phyloP scores from a whole-genome alignment of 92 coral and sea anemone genomes.

The Paragorgia papillata region DNA sequence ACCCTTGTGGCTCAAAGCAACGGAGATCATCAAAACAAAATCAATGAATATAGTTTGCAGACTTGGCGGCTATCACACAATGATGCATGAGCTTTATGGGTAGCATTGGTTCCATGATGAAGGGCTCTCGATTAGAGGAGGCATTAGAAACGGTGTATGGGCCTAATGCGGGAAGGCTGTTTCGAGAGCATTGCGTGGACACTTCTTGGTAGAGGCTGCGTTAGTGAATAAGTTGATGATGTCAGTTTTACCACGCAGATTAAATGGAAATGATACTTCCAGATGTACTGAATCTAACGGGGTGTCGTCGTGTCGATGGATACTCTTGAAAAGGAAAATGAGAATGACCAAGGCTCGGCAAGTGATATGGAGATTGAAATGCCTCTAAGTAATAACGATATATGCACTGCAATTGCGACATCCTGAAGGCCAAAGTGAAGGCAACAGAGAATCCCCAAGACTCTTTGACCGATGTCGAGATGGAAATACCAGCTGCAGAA shows the following conservation, averaged over 20 bases:
- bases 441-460: too few relatives aligned
- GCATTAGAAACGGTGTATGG: background rate
- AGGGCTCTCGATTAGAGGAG: slow-evolving; percentile 1
- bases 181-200: slow-evolving; percentile 22
- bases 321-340: too few relatives aligned
- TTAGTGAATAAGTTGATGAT: background rate
- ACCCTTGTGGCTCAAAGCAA: slow-evolving; percentile 30
- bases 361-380: too few relatives aligned
- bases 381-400: too few relatives aligned
- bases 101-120: background rate
- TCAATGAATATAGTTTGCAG: slow-evolving; percentile 4
- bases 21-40: slow-evolving; percentile 21
- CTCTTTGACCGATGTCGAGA: too few relatives aligned
- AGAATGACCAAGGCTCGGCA: too few relatives aligned
- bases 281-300: slow-evolving; percentile 26
- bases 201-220: slow-evolving; percentile 52
- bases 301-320: background rate
- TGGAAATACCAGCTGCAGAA: too few relatives aligned
- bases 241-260: too few relatives aligned
- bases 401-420: too few relatives aligned
- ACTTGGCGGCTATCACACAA: background rate
- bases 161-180: slow-evolving; percentile 15
- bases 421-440: too few relatives aligned
- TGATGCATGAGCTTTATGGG: background rate
- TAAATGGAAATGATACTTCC: slow-evolving; percentile 33